Evolutionary conservation across 2,113 vertebrate species (phyloP).

Genomic region (Poeciliopsis prolifica): DNA sequence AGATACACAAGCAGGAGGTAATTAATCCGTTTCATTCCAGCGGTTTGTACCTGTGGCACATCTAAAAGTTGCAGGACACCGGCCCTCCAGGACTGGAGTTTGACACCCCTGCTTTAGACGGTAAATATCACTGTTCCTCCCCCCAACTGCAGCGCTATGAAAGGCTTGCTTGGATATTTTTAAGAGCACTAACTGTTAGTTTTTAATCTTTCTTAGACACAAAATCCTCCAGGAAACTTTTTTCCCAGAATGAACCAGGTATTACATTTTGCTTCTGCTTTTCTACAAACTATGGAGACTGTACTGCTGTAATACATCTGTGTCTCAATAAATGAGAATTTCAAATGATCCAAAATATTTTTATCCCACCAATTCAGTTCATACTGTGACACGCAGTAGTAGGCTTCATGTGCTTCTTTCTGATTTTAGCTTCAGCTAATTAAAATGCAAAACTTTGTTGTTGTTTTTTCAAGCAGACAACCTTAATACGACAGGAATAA

Average conservation of each 20-base stretch:
- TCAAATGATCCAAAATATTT: not conserved
- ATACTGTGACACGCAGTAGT: not conserved
- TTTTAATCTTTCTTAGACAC: conserved; percentile 56
- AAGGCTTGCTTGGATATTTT: conserved; percentile 8
- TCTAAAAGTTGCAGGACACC: too few relatives aligned
- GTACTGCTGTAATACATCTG: not conserved
- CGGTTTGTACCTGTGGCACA: too few relatives aligned
- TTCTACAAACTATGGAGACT: not conserved
- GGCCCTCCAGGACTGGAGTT: too few relatives aligned
- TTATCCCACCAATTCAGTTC: not conserved
- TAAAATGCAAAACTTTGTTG: not conserved
- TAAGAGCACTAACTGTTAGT: conserved; percentile 36
- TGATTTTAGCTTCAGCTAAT: not conserved
- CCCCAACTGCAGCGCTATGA: conserved; percentile 10
- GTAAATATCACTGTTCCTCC: conserved; percentile 2
- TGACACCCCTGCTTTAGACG: too few relatives aligned
- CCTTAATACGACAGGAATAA: too few relatives aligned
- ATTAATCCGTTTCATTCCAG: too few relatives aligned
- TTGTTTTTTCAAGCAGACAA: too few relatives aligned
- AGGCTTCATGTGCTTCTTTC: not conserved
- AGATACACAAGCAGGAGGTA: too few relatives aligned
- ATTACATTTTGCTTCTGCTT: conserved; percentile 36
- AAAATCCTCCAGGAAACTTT: conserved; percentile 44
- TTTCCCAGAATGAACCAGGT: conserved; percentile 61
- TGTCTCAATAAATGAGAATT: not conserved